Evolutionary conservation across 2,797 vertebrate species (phyloP).

Genomic region (Otolemur crassicaudatus): DNA sequence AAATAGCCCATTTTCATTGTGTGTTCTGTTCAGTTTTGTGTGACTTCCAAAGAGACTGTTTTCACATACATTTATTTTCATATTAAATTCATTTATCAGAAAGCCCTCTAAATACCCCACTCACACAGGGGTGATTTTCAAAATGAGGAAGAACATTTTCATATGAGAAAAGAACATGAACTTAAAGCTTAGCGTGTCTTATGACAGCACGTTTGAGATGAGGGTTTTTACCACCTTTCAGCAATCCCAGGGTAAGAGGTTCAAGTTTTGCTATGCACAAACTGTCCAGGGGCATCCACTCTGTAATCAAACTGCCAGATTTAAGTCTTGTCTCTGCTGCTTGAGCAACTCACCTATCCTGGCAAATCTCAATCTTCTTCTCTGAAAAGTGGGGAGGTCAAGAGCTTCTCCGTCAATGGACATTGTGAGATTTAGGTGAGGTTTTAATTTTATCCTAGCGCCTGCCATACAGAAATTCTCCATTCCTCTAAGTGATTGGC

Average conservation of each 20-base stretch:
- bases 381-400: neutral
- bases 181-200: neutral
- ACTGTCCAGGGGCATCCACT: neutral
- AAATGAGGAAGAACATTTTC: slow-evolving; percentile 58
- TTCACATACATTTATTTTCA: slow-evolving; percentile 82
- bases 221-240: neutral
- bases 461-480: neutral
- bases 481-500: neutral
- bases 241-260: neutral
- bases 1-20: slow-evolving; percentile 78
- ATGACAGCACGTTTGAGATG: neutral
- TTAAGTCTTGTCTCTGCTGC: neutral
- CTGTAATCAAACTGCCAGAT: neutral
- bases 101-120: slow-evolving; percentile 14
- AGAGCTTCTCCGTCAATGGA: neutral
- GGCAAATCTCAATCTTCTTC: neutral
- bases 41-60: slow-evolving; percentile 60
- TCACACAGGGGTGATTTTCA: slow-evolving; percentile 46
- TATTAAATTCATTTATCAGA: slow-evolving; percentile 69
- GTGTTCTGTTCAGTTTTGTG: slow-evolving; percentile 79
- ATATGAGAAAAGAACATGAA: neutral
- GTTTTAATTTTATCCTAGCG: neutral
- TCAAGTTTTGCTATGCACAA: neutral
- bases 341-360: neutral
- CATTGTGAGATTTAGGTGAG: neutral